phyloP scores from a whole-genome alignment of 2,113 vertebrate species.

The Athene noctua region DNA sequence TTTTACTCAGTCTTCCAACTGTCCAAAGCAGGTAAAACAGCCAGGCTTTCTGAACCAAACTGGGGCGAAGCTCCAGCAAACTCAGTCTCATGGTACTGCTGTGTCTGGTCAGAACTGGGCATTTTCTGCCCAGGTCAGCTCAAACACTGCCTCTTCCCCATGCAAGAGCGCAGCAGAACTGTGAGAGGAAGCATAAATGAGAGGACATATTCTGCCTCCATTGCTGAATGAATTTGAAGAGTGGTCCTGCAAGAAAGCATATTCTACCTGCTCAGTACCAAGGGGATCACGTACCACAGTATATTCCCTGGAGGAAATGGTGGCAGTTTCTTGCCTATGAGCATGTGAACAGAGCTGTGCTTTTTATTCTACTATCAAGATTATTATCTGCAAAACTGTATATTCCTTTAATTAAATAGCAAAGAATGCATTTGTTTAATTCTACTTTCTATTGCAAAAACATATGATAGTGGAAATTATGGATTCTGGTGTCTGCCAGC shows the following conservation, averaged over 20 bases:
- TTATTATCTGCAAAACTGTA: neutral
- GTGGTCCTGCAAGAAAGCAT: neutral
- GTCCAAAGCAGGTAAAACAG: neutral
- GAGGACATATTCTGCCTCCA: neutral
- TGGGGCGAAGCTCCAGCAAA: accelerated
- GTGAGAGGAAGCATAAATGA: neutral
- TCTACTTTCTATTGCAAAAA: neutral
- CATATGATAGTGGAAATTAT: neutral
- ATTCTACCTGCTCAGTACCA: neutral
- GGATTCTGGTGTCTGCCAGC: neutral
- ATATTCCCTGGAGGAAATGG: neutral
- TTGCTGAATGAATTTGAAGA: neutral
- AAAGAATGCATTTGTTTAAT: neutral
- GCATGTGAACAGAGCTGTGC: neutral
- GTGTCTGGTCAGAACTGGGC: neutral
- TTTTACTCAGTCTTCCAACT: neutral
- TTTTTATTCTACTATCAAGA: neutral
- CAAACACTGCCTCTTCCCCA: accelerated
- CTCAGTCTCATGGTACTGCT: neutral
- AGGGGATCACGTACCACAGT: neutral
- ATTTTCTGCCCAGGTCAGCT: neutral
- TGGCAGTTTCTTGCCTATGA: neutral
- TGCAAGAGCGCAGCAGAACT: neutral
- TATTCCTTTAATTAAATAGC: slow-evolving; percentile 13
- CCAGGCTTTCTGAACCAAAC: neutral